phyloP scores from a whole-genome alignment of 2,113 vertebrate genomes.

The Spizaetus ornatus region DNA sequence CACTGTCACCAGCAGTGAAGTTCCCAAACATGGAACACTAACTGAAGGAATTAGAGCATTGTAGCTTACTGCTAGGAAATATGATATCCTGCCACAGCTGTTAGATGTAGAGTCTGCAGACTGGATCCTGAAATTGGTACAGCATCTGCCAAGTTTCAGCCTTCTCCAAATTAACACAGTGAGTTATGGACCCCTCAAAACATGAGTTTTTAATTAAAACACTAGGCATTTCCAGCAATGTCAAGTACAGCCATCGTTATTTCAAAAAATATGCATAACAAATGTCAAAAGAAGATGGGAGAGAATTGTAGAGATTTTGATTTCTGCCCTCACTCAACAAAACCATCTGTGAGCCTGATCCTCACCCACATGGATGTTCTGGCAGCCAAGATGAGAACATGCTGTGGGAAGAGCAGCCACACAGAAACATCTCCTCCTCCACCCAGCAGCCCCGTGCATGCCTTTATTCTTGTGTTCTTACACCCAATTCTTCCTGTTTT shows the following conservation, averaged over 20 bases:
- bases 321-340: neutral
- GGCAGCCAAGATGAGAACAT: neutral
- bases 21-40: neutral
- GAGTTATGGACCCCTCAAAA: constrained; percentile 20
- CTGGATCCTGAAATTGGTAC: neutral
- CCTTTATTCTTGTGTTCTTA: neutral
- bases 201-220: neutral
- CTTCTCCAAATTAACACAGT: neutral
- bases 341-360: neutral
- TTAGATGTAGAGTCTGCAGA: neutral
- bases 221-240: neutral
- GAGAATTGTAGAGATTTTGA: neutral
- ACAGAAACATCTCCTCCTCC: neutral
- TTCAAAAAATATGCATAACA: rapidly evolving
- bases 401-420: neutral
- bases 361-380: neutral
- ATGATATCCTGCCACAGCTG: neutral
- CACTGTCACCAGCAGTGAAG: neutral
- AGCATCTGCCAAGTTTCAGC: neutral
- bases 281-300: neutral
- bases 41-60: neutral
- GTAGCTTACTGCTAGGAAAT: neutral
- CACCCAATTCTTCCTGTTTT: neutral
- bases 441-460: rapidly evolving
- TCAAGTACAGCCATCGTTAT: neutral